Base-by-base conservation (phyloP, 2,113 vertebrate species). In the Mohoua ochrocephala region DNA sequence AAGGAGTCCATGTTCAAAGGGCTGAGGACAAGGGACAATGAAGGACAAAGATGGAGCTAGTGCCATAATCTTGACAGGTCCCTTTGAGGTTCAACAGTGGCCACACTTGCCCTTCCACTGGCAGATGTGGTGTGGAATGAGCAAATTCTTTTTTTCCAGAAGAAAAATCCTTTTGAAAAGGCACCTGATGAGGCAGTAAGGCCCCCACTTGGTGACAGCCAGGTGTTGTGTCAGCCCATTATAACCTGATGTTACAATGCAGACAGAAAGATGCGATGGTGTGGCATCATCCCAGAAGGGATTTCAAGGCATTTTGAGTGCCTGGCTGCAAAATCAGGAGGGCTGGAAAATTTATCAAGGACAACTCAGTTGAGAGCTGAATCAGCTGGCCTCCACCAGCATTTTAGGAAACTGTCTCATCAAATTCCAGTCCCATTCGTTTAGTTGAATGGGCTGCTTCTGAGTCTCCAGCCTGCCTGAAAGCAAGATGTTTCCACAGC, bases 401-500 rank as follows among this genome's bases (percentile, higher is more conserved):
- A 71, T 80, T 84, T 88, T 75, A 75, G 80, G 44, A 76, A 89
- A 87, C 11, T 50, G 68, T 16, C 65, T 91, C 86, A 93, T 92
- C 88, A 75, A 84, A 82, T 92, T 95, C n/a, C 71, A 84, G 77
- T 84, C 64, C 79, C n/a, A 71, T 41, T 87, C 89, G 31, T 84
- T 95, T 71, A 81, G 63, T 8, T 81, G 73, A 95, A 94, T 76
- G 84, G 56, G 73, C 47, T 84, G 61, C 56, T 96, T 92, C 73
- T 77, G 65, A 89, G 49, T 57, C 80, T 91, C 49, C 50, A 87
- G 73, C 28, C 59, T 87, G 74, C 57, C 84, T 87, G 69, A 94
- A 94, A 95, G 81, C 57, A 93, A 87, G 87, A 64, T 79, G 47
- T 85, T 93, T 93, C 83, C 80, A 94, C 70, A 79, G 91, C 68